Conservation (phyloP, 2,888 invertebrate species). For the Lucinisca nassula region DNA sequence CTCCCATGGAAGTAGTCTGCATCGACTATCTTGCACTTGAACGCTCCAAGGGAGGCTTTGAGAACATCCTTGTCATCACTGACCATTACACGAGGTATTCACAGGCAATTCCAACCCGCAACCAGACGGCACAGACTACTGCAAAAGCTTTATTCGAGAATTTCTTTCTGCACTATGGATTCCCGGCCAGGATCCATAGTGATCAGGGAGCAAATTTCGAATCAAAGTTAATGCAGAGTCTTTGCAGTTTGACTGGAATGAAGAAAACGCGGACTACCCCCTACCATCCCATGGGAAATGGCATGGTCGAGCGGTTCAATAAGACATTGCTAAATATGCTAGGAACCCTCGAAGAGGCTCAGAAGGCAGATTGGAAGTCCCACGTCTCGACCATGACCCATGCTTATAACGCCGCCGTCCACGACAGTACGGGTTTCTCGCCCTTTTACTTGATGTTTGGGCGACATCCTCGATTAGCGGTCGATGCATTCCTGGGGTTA, state of each 20-base stretch:
- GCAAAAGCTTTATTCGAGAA: not conserved
- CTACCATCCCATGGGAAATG: not conserved
- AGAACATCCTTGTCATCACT: no score
- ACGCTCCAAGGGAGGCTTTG: no score
- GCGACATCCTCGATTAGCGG: not conserved
- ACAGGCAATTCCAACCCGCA: not conserved
- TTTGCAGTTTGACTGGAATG: not conserved
- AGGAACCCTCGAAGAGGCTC: not conserved
- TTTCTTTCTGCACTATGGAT: constrained; percentile 4
- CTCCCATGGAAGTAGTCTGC: no score
- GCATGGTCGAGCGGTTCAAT: not conserved
- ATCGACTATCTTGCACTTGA: no score
- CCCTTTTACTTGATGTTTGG: no score
- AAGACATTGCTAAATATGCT: not conserved
- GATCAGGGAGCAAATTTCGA: constrained; percentile 4
- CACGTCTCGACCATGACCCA: constrained; percentile 5
- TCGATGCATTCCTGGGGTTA: not conserved
- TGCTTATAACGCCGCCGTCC: not conserved
- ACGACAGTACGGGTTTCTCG: not conserved
- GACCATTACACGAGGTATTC: not conserved
- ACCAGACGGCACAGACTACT: no score
- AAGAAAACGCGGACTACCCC: not conserved
- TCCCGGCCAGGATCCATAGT: not conserved
- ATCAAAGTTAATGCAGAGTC: not conserved
- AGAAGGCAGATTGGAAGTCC: not conserved